Conservation (phyloP, 1,140 invertebrate species). For the Macrotrachela quadricornifera region DNA sequence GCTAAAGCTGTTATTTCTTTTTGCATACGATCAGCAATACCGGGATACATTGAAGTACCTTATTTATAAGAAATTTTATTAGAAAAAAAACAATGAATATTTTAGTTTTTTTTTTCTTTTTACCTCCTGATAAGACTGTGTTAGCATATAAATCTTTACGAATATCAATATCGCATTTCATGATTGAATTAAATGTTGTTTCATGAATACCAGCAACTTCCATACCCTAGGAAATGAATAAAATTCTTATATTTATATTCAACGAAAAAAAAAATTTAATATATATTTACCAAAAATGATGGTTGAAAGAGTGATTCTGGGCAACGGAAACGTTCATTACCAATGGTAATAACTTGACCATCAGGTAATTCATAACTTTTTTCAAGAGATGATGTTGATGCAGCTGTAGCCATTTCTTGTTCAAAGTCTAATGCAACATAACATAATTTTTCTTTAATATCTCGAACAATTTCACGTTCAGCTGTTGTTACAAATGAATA, state of each 20-base stretch:
- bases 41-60: conserved; percentile 12
- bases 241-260: not conserved
- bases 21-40: conserved; percentile 14
- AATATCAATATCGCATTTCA: conserved; percentile 84
- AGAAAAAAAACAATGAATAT: too few species aligned
- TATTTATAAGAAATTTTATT: too few species aligned
- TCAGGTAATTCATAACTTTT: conserved; percentile 80
- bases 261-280: conserved; percentile 16
- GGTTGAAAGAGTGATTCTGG: conserved; percentile 75
- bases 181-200: conserved; percentile 40
- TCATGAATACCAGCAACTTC: conserved; percentile 12
- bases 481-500: conserved; percentile 75
- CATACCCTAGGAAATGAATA: not conserved
- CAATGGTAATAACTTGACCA: conserved; percentile 79
- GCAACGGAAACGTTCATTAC: conserved; percentile 81
- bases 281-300: conserved; percentile 1
- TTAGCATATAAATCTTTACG: conserved; percentile 38
- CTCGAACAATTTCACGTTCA: conserved; percentile 7
- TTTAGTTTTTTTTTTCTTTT: too few species aligned
- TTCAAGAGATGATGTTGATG: conserved; percentile 59
- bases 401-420: conserved; percentile 79
- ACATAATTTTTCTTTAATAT: conserved; percentile 54
- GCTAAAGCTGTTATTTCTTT: conserved; percentile 23
- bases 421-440: conserved; percentile 74
- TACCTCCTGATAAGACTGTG: conserved; percentile 23